These are phyloP conservation scores for Elaeidobius kamerunicus DNA, from an alignment of 2,888 invertebrate species.

Conservation along the genomic window DNA sequence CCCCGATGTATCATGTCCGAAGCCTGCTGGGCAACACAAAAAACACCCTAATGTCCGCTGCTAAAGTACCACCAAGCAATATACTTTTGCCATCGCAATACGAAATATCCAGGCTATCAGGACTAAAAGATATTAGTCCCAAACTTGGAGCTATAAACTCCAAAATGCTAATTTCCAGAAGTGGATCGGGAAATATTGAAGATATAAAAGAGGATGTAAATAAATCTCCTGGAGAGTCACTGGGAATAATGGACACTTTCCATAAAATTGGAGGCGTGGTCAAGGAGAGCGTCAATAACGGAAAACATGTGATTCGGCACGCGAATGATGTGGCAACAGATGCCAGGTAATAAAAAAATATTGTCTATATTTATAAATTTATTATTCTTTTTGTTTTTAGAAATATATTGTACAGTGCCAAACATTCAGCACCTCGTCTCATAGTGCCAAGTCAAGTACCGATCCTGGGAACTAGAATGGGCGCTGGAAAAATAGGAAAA, in stretches of 20 bases:
- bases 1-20: slow-evolving; percentile 46
- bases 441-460: slow-evolving; percentile 35
- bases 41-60: slow-evolving; percentile 43
- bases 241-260: slow-evolving; percentile 37
- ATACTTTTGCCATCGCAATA: slow-evolving; percentile 45
- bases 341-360: slow-evolving; percentile 42
- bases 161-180: slow-evolving; percentile 18
- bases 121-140: slow-evolving; percentile 6
- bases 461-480: slow-evolving; percentile 1
- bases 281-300: slow-evolving; percentile 43
- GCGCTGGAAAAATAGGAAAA: slow-evolving; percentile 16
- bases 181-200: slow-evolving; percentile 2
- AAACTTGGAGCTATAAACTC: slow-evolving; percentile 30
- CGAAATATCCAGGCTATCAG: slow-evolving; percentile 39
- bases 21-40: slow-evolving; percentile 45
- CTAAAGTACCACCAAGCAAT: slow-evolving; percentile 45
- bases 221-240: slow-evolving; percentile 7
- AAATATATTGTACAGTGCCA: slow-evolving; percentile 32
- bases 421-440: slow-evolving; percentile 39
- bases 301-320: slow-evolving; percentile 45
- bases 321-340: slow-evolving; percentile 44
- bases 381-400: slow-evolving; percentile 20
- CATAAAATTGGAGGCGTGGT: slow-evolving; percentile 38
- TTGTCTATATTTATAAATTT: slow-evolving; percentile 1
- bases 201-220: not conserved